These are phyloP conservation scores for Buathra laborator DNA, from an alignment of 2,888 invertebrate genomes.

Conservation along the genomic window DNA sequence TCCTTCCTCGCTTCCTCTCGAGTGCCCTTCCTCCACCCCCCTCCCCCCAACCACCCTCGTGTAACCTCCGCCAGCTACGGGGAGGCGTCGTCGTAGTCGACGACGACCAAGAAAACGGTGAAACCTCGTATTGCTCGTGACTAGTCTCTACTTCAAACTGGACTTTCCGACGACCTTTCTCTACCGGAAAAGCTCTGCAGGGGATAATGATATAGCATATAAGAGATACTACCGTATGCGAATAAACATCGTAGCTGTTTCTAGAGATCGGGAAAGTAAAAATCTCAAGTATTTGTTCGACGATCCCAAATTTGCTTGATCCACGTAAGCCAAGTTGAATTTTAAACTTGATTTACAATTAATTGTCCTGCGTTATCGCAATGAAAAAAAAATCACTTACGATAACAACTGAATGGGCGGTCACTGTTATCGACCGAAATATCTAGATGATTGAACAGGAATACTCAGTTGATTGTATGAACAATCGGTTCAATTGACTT, in stretches of 20 bases:
- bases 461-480: no score
- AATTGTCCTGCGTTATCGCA: no score
- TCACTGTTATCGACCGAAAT: neutral
- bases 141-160: conserved; percentile 45
- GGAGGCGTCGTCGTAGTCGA: conserved; percentile 37
- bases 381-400: no score
- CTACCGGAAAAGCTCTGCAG: conserved; percentile 46
- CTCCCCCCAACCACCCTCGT: conserved; percentile 67
- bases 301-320: neutral
- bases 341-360: neutral
- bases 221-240: conserved; percentile 17
- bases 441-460: neutral
- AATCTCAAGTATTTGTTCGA: neutral
- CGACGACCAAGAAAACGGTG: conserved; percentile 35
- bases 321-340: neutral
- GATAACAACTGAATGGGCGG: no score
- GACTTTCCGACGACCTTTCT: conserved; percentile 51
- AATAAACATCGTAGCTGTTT: conserved; percentile 8
- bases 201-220: conserved; percentile 17
- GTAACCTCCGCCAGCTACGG: conserved; percentile 42
- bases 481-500: no score
- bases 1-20: conserved; percentile 74
- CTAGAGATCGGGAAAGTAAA: neutral
- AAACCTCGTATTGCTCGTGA: conserved; percentile 51
- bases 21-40: conserved; percentile 72